Base-by-base conservation (phyloP, 2,113 vertebrate species). In the Spheniscus mendiculus region DNA sequence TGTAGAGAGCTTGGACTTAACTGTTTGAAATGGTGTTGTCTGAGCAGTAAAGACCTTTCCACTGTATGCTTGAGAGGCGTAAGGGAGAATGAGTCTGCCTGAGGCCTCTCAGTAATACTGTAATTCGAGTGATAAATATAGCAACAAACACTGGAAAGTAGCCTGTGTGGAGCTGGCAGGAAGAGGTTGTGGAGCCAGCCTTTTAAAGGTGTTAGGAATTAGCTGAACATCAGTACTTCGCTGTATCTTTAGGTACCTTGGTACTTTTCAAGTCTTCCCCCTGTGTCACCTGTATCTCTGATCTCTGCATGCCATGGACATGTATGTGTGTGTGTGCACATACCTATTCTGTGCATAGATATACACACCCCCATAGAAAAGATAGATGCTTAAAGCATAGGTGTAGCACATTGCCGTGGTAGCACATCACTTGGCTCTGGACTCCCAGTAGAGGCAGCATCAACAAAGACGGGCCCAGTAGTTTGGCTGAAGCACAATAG, bases 101-200 rank as follows among this genome's bases (percentile, higher is more conserved):
- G 85, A 80, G 90, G 84, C 91, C 66, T 91, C 72, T 82, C 77
- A 61, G 65, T 85, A 84, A 65, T 76, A 72, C 69, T 85, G 70
- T 65, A 83, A 90, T 96, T 95, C 26, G 10, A 66, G 81, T 61
- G 87, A 91, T 87, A 96, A 96, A 95, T 95, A 91, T 42, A 97
- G 91, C 83, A 91, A 47, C 94, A 95, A 91, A 76, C 95, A 81
- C 84, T 80, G 93, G 62, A 47, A 93, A 93, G 50, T 47, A 88
- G 49, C 78, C 59, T 66, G 81, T 59, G 59, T 62, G 71, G 53
- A 96, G 71, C 73, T 80, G 70, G 58, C 78, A 86, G 89, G 70
- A 77, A 70, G 93, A 73, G 74, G 66, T 65, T 32, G 56, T 77
- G 89, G 44, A 85, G 53, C 53, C 56, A 56, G 69, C 40, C 87